Conservation (phyloP, 2,113 vertebrate genomes). For the Dromiciops gliroides region DNA sequence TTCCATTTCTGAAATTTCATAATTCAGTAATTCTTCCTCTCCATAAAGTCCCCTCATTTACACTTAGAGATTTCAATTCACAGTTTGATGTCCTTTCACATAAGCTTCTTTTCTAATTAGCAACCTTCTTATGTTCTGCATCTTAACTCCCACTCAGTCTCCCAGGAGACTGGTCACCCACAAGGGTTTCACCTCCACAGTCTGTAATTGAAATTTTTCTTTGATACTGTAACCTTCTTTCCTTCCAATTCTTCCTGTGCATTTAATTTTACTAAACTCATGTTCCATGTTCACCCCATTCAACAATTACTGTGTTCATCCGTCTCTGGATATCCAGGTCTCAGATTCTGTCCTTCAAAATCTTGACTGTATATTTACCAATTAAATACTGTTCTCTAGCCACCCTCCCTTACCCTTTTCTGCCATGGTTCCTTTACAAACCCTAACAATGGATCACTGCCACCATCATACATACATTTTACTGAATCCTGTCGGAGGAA, state of each 20-base stretch:
- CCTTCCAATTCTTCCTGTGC: neutral
- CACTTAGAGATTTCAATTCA: neutral
- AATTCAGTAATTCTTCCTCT: neutral
- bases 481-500: neutral
- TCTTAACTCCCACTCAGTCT: too few species aligned
- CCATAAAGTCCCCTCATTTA: neutral
- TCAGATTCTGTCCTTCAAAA: neutral
- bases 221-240: neutral
- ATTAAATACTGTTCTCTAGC: neutral
- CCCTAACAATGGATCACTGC: neutral
- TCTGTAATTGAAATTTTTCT: neutral
- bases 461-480: neutral
- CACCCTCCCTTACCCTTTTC: neutral
- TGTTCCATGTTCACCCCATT: neutral
- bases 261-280: neutral
- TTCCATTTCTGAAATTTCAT: neutral
- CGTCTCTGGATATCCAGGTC: neutral
- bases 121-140: too few species aligned
- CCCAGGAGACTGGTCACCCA: too few species aligned
- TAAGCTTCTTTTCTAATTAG: too few species aligned
- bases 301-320: neutral
- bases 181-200: neutral
- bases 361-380: neutral
- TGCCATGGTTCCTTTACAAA: too few species aligned
- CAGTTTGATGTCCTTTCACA: too few species aligned